Evolutionary conservation across 2,888 invertebrate genomes (phyloP).

Genomic region (Limnephilus rhombicus): DNA sequence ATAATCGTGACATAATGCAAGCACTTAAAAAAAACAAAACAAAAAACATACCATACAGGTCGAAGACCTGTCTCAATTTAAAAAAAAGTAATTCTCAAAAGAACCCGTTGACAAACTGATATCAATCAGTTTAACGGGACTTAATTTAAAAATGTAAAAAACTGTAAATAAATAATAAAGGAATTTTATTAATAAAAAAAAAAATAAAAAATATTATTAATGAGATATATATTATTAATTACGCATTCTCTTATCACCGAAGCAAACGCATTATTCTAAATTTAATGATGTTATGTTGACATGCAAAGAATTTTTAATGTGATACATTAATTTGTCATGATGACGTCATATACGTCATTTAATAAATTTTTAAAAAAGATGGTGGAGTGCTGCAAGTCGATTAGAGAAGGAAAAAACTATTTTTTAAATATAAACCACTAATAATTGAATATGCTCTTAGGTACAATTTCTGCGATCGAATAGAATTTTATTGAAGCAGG

Average conservation of each 20-base stretch:
- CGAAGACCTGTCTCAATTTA: no score
- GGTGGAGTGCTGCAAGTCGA: neutral
- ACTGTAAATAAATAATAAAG: no score
- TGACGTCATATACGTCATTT: neutral
- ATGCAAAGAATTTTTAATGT: neutral
- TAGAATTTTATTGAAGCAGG: neutral
- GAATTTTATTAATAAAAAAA: no score
- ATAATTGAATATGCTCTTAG: neutral
- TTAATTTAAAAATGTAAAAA: no score
- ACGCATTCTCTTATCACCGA: neutral
- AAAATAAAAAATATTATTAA: no score
- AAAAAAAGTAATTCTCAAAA: no score
- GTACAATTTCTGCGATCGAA: neutral
- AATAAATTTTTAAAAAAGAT: neutral
- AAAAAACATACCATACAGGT: no score
- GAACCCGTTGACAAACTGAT: no score
- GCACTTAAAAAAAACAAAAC: neutral
- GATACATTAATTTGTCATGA: neutral
- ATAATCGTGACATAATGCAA: neutral
- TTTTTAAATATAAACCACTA: neutral
- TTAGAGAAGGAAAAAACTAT: neutral
- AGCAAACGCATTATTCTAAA: neutral
- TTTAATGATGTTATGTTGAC: neutral
- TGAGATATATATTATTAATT: no score
- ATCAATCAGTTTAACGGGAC: no score